Evolutionary conservation across 2,797 vertebrate species (phyloP).

Genomic region (Threskiornis aethiopicus): DNA sequence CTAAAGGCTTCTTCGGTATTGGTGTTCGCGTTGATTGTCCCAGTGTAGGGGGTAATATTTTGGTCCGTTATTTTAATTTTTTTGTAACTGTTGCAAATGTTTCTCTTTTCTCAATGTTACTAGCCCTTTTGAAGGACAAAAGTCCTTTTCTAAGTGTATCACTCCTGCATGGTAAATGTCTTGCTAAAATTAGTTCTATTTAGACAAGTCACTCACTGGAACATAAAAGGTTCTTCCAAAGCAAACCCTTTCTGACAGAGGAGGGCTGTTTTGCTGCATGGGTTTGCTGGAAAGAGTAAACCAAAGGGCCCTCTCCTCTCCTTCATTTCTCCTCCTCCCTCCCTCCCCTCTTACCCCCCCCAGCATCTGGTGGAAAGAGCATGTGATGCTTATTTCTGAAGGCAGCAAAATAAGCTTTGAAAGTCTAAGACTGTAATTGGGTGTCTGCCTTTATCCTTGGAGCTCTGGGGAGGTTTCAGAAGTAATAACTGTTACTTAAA

Average conservation of each 20-base stretch:
- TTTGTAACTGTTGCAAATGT: not conserved
- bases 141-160: not conserved
- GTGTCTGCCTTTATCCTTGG: conserved; percentile 73
- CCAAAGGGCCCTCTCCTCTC: not conserved
- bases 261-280: not conserved
- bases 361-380: conserved; percentile 33
- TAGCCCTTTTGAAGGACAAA: not conserved
- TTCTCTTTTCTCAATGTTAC: not conserved
- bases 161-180: not conserved
- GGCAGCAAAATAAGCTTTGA: conserved; percentile 71
- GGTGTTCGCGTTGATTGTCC: accelerated
- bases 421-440: conserved; percentile 79
- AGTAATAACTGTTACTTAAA: conserved; percentile 79
- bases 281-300: not conserved
- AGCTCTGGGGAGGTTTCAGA: conserved; percentile 72
- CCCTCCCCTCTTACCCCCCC: not conserved
- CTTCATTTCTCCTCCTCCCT: not conserved
- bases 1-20: not conserved
- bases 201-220: not conserved
- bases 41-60: not conserved
- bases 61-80: not conserved
- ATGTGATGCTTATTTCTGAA: conserved; percentile 66
- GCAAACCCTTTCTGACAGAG: not conserved
- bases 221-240: not conserved
- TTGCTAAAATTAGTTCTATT: not conserved